phyloP scores from a whole-genome alignment of 2,797 vertebrate species.

The Acropternis orthonyx region DNA sequence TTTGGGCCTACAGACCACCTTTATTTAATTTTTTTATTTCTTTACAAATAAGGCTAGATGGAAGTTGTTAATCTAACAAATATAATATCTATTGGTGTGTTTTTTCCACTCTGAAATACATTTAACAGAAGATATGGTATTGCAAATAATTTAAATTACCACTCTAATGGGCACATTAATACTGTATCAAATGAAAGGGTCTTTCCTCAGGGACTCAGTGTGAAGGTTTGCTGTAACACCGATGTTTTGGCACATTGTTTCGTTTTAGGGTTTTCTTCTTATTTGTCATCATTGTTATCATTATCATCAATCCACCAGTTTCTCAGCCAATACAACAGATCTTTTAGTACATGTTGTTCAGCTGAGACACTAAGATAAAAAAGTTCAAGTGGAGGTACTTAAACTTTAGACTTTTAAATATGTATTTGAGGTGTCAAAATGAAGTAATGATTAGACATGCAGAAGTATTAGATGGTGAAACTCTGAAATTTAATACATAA shows the following conservation, averaged over 20 bases:
- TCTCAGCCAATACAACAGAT: background rate
- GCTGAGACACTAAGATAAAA: background rate
- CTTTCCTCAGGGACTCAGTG: background rate
- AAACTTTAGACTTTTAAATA: background rate
- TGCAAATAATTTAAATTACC: background rate
- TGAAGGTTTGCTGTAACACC: background rate
- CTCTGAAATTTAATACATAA: background rate
- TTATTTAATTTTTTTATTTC: background rate
- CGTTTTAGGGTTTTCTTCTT: background rate
- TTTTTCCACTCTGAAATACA: background rate
- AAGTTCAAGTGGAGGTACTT: background rate
- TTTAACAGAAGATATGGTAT: background rate
- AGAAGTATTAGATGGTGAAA: background rate
- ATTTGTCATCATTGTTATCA: background rate
- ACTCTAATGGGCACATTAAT: background rate
- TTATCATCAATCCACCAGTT: background rate
- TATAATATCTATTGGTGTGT: background rate
- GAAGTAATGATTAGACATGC: background rate
- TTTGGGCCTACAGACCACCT: background rate
- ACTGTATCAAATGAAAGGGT: background rate
- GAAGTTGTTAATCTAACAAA: background rate
- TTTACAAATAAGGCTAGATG: background rate
- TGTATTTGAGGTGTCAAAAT: background rate
- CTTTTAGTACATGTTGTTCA: background rate
- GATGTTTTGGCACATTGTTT: background rate